Conservation (phyloP, 2,113 vertebrate genomes). For the Platichthys flesus region DNA sequence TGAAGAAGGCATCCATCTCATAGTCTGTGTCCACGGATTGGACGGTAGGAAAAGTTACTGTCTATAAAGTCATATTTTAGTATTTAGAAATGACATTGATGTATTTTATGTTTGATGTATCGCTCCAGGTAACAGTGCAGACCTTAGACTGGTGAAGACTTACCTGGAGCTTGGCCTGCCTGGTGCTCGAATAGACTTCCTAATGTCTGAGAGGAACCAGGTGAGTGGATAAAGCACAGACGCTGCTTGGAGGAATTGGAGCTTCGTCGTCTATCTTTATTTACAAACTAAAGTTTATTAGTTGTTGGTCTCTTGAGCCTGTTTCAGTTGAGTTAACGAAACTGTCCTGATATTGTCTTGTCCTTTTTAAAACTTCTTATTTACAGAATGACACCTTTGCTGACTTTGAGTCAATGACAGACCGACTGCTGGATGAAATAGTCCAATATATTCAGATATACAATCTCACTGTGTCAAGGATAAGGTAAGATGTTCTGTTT, state of each 20-base stretch:
- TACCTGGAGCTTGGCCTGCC: constrained; percentile 97
- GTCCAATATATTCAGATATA: constrained; percentile 99
- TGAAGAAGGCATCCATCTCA: constrained; percentile 94
- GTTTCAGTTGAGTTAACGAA: not conserved
- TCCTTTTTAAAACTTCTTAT: constrained; percentile 35
- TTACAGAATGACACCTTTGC: constrained; percentile 98
- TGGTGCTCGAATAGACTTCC: constrained; percentile 94
- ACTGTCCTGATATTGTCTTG: not conserved
- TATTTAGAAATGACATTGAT: not conserved
- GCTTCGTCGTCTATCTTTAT: too few species aligned
- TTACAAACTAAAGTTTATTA: too few species aligned
- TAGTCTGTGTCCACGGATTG: constrained; percentile 96
- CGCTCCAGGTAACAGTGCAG: constrained; percentile 93
- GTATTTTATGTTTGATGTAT: not conserved
- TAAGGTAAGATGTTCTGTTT: constrained; percentile 86
- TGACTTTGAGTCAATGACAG: constrained; percentile 99
- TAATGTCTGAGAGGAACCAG: constrained; percentile 99
- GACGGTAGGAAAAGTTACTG: constrained; percentile 86
- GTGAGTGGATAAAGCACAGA: constrained; percentile 65
- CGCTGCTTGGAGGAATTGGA: not conserved
- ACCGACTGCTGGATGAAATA: constrained; percentile 97
- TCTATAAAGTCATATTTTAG: not conserved
- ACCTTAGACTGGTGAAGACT: constrained; percentile 96
- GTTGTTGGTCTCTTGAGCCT: not conserved
- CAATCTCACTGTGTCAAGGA: constrained; percentile 96